Base-by-base conservation (phyloP, 1,140 invertebrate genomes). In the Myzus persicae region DNA sequence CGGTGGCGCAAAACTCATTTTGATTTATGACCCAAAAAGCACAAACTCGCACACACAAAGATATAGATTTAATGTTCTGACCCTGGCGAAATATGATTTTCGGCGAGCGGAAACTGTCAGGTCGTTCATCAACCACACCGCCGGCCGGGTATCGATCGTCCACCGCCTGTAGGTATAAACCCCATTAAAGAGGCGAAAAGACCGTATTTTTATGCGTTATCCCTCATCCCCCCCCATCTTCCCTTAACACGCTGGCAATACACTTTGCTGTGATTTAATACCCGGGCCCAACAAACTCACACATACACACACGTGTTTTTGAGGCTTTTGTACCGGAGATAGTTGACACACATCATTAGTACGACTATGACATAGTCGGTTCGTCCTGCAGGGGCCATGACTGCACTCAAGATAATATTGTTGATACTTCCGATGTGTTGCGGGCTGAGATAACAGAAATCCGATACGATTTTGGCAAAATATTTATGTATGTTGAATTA, bases 1-100 rank as follows among this genome's bases (percentile, higher is more conserved):
- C 31, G 42, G 44, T 38, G 22, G 88, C 22, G 44, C 85, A 38
- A 84, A 84, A 93, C 76, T 31, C 76, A 84, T 93, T 93, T 93
- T 93, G 91, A 93, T 93, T 93, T 93, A 93, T 84, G 91, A 93
- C 46, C 76, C 91, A 84, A 93, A 82, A 93, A 92, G 90, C 90
- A n/a, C 90, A 46, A 91, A 91, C 59, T 90, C 88, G 88, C 88
- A 31, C 51, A 36, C 89, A 90, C 38, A 67, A 59, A 90, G 54
- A 90, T 59, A 92, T 82, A 92, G 90, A 92, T 92, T 92, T 92
- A 92, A 92, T 92, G 90, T 82, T 92, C 90, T 82, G 90, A 82
- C 67, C 90, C 90, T 54, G 90, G 90, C 90, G 67, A 92, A 92
- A 92, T 92, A 92, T 92, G 90, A 92, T 92, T 92, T 92, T 92